phyloP scores from a whole-genome alignment of 2,797 vertebrate genomes.

The Nyctibius grandis region DNA sequence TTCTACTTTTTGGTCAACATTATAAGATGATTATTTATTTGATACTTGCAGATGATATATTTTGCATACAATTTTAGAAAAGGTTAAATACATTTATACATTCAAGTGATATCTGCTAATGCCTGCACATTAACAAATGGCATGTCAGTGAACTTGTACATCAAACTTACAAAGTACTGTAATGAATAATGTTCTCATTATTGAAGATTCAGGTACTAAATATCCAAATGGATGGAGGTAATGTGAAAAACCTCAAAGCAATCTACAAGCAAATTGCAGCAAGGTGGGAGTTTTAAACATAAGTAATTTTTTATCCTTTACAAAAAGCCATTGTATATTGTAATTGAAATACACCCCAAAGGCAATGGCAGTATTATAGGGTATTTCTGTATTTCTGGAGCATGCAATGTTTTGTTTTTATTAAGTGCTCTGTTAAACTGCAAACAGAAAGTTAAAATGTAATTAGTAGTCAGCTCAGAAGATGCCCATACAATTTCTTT shows the following conservation, averaged over 20 bases:
- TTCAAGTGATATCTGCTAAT: background rate
- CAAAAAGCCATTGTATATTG: background rate
- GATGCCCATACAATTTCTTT: background rate
- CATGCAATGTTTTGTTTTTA: background rate
- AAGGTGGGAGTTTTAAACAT: background rate
- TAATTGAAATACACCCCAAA: background rate
- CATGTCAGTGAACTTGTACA: background rate
- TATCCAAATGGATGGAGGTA: background rate
- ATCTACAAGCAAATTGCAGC: background rate
- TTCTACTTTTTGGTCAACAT: background rate
- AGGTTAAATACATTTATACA: background rate
- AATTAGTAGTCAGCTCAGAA: background rate
- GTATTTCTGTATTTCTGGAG: background rate
- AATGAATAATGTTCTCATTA: background rate
- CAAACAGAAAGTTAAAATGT: background rate
- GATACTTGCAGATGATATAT: background rate
- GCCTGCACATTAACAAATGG: fast-evolving
- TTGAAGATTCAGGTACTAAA: background rate
- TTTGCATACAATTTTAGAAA: background rate
- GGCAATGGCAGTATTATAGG: background rate
- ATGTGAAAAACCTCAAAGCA: background rate
- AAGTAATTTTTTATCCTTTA: background rate
- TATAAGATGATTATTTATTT: background rate
- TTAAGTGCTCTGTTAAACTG: background rate
- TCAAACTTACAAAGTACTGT: background rate